phyloP scores from a whole-genome alignment of 2,113 vertebrate species.

The Podarcis raffonei region DNA sequence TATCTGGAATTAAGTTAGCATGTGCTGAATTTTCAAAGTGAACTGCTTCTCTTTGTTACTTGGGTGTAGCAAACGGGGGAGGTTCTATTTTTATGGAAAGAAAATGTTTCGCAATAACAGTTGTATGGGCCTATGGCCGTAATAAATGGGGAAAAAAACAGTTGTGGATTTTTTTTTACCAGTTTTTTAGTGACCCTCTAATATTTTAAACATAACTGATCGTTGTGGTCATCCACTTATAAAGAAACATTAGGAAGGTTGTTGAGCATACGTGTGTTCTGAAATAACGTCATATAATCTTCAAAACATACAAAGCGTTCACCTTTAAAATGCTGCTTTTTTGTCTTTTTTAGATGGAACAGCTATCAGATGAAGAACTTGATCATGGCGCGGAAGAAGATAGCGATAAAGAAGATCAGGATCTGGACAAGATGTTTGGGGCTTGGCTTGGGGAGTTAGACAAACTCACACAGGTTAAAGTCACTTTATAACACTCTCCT shows the following conservation, averaged over 20 bases:
- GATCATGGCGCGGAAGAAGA: conserved; percentile 98
- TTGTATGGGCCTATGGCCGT: too few species aligned
- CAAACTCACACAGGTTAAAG: conserved; percentile 89
- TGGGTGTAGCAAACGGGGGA: too few species aligned
- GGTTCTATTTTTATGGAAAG: background rate
- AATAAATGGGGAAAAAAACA: too few species aligned
- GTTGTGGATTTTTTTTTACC: background rate
- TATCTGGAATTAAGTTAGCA: background rate
- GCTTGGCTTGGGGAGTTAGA: conserved; percentile 98
- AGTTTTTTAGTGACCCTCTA: background rate
- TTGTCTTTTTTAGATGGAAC: conserved; percentile 88
- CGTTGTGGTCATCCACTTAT: background rate
- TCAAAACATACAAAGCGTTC: background rate
- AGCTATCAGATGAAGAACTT: conserved; percentile 95
- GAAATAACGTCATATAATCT: background rate
- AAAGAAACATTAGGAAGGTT: background rate
- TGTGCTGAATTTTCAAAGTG: background rate
- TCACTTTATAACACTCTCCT: background rate
- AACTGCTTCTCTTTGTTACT: background rate
- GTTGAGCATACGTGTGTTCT: background rate
- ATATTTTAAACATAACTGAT: background rate
- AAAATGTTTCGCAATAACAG: background rate
- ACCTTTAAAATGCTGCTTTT: conserved; percentile 25
- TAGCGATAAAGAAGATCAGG: conserved; percentile 98
- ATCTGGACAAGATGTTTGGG: conserved; percentile 99